Evolutionary conservation across 2,888 invertebrate genomes (phyloP), one percentile per base, ranked within the genome.

Genomic region (Torymus texanus): DNA sequence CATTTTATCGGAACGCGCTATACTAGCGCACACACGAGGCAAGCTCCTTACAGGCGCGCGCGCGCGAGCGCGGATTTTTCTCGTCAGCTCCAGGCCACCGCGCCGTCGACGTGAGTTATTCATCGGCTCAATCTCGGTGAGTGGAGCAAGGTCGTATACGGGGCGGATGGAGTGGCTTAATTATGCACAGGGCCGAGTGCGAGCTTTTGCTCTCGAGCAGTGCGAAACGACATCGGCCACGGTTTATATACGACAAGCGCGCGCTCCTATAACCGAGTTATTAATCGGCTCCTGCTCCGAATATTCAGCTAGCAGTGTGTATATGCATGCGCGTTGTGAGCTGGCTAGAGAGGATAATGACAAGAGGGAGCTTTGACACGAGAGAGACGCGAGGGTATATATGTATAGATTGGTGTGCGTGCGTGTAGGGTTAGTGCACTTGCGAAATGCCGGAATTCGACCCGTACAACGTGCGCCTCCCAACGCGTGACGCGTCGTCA

Each of bases 81-180:
- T 58, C 70, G 14, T 58, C 16, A 21, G 16, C 18, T 59, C n/a
- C 59, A 16, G 16, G 16, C 50, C 41, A 11, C n/a, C n/a, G 11
- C 16, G 29, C 16, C 63, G 16, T 63, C 24, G 14, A 21, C n/a
- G 50, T 87, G 83, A 87, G 82, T 87, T 86, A 88, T 87, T 87
- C 87, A 88, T 86, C 83, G 84, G 83, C 85, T 85, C 88, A 89
- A 90, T 90, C 88, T 89, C 88, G 86, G 89, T 87, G 87, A 90
- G 88, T 87, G 86, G 88, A 89, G 88, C 89, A 88, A 89, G 89
- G 88, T 89, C 89, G 88, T 85, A 85, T 83, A 84, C 84, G 83
- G 82, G 84, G 79, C 83, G 83, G 82, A 84, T 5, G 84, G 79
- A 83, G 83, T 81, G 84, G 21, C 70, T 89, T 84, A 89, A 89